These are phyloP conservation scores for Gephyroberyx darwinii DNA, from an alignment of 2,797 vertebrate species.

Conservation along the genomic window DNA sequence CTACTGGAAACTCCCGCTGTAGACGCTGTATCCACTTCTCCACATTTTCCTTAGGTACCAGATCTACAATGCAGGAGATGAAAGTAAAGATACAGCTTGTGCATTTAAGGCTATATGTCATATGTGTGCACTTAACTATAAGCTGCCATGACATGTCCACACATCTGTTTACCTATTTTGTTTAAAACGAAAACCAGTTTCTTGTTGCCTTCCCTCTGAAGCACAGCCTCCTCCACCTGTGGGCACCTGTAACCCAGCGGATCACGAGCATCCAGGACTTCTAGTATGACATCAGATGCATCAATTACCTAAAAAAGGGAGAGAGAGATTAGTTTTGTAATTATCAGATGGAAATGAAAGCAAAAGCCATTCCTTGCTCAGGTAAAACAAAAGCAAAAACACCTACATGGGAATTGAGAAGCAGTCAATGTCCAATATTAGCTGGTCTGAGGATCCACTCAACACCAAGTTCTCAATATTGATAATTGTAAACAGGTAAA, in stretches of 20 bases:
- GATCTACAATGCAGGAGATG: constrained; percentile 78
- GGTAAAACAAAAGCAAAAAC: neutral
- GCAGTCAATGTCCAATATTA: no score
- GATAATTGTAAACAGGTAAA: no score
- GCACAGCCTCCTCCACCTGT: constrained; percentile 88
- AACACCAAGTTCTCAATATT: no score
- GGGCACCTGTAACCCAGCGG: constrained; percentile 92
- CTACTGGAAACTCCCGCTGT: constrained; percentile 87
- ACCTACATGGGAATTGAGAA: no score
- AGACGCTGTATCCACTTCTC: constrained; percentile 88
- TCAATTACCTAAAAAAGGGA: constrained; percentile 86
- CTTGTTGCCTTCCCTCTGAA: constrained; percentile 82
- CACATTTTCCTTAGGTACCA: constrained; percentile 90
- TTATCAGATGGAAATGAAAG: neutral
- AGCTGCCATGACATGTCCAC: neutral
- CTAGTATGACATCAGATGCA: constrained; percentile 88
- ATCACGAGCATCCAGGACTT: constrained; percentile 95
- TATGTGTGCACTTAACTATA: neutral
- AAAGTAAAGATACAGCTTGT: neutral
- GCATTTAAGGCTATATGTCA: neutral
- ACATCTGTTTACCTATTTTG: constrained; percentile 87
- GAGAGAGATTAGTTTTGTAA: neutral
- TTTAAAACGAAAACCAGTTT: constrained; percentile 90
- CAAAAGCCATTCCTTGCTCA: neutral
- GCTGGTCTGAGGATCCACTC: no score